Evolutionary conservation across 2,113 vertebrate species (phyloP).

Genomic region (Mugil cephalus): DNA sequence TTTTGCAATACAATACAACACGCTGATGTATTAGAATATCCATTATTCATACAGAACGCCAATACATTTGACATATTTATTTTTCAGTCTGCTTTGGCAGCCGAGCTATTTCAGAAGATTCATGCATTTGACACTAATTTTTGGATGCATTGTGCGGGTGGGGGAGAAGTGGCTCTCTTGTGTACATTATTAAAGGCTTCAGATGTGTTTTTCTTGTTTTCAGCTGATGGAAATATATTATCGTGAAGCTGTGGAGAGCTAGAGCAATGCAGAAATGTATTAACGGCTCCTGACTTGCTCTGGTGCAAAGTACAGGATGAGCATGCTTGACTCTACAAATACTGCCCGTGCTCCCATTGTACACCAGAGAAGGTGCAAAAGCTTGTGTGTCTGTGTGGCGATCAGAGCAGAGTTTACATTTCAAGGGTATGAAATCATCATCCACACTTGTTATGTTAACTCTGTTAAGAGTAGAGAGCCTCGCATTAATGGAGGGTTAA

Average conservation of each 20-base stretch:
- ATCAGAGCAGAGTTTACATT: conserved; percentile 68
- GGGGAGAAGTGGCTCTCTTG: conserved; percentile 70
- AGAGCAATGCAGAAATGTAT: conserved; percentile 66
- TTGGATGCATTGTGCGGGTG: conserved; percentile 69
- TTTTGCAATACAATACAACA: conserved; percentile 78
- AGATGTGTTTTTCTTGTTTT: conserved; percentile 84
- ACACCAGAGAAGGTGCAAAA: conserved; percentile 54
- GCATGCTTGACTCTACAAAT: conserved; percentile 78
- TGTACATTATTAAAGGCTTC: conserved; percentile 83
- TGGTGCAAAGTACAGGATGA: conserved; percentile 71
- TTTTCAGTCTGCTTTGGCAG: conserved; percentile 65
- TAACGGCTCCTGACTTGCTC: conserved; percentile 65
- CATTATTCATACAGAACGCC: conserved; percentile 75
- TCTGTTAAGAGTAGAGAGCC: conserved; percentile 43
- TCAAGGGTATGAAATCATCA: conserved; percentile 64
- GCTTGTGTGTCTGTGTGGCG: conserved; percentile 42
- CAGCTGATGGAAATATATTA: conserved; percentile 77
- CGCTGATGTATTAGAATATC: conserved; percentile 70
- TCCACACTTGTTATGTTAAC: conserved; percentile 55
- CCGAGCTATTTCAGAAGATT: conserved; percentile 63
- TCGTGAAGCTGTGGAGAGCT: conserved; percentile 66
- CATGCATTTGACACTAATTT: conserved; percentile 72
- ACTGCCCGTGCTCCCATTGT: conserved; percentile 67
- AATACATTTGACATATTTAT: conserved; percentile 77
- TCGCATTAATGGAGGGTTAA: conserved; percentile 30